Percentiles rank a stretch among this genome's conserved stretches.
Conservation (phyloP, 2,888 invertebrate species). For the Drosophila putrida region DNA sequence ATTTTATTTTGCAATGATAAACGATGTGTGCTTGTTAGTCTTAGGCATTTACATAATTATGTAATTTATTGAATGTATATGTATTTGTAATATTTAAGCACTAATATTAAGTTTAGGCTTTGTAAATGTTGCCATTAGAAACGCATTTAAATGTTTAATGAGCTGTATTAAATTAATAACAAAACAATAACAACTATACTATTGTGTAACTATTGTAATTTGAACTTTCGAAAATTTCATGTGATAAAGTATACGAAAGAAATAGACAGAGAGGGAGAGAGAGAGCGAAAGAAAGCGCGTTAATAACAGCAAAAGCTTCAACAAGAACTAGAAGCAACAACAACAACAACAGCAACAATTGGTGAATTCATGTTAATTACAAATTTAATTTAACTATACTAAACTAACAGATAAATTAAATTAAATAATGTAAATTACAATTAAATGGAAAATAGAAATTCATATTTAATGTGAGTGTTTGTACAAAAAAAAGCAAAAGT, state of each 20-base stretch:
- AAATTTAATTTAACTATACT: conserved; percentile 69
- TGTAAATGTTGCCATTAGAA: conserved; percentile 80
- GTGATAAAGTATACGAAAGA: conserved; percentile 77
- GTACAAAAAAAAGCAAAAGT: conserved; percentile 55
- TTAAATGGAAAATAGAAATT: conserved; percentile 46
- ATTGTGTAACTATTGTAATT: conserved; percentile 55
- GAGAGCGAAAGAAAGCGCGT: conserved; percentile 21
- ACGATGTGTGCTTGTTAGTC: conserved; percentile 56
- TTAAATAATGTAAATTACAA: conserved; percentile 65
- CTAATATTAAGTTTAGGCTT: conserved; percentile 71
- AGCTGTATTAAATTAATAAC: conserved; percentile 46
- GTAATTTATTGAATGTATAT: conserved; percentile 64
- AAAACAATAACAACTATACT: conserved; percentile 41
- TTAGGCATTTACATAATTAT: conserved; percentile 53
- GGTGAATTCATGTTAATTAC: conserved; percentile 62
- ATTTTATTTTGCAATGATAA: conserved; percentile 23
- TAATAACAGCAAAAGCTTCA: conserved; percentile 31
- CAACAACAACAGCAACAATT: conserved; percentile 40
- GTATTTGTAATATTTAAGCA: conserved; percentile 49
- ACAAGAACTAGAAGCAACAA: conserved; percentile 28
- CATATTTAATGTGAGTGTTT: conserved; percentile 67
- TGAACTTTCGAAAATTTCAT: conserved; percentile 78
- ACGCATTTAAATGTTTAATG: conserved; percentile 70
- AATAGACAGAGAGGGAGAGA: conserved; percentile 10
- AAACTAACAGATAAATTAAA: conserved; percentile 61